Percentiles rank a stretch among this genome's conserved stretches.
These are phyloP conservation scores for Microcebus tavaratra DNA, from an alignment of 2,113 vertebrate species.

Conservation along the genomic window DNA sequence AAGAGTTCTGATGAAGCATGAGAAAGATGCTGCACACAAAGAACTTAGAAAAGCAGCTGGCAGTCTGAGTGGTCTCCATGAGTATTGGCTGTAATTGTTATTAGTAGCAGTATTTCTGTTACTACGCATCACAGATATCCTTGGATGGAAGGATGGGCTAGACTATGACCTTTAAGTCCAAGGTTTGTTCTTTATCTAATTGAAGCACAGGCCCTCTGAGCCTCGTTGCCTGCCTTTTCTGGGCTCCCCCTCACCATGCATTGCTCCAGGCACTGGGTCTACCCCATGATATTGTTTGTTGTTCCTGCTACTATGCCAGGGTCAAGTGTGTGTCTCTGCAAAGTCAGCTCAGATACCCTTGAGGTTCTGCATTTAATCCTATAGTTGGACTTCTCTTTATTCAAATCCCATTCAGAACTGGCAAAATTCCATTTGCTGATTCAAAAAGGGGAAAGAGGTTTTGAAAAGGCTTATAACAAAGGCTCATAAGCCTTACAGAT, in stretches of 20 bases:
- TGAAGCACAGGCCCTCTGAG: background rate
- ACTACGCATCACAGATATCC: background rate
- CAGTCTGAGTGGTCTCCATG: background rate
- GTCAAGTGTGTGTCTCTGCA: background rate
- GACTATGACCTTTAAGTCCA: background rate
- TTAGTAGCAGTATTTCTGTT: background rate
- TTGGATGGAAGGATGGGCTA: background rate
- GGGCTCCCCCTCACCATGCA: background rate
- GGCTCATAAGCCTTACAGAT: slow-evolving; percentile 79
- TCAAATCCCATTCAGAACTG: slow-evolving; percentile 69
- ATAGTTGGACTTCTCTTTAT: slow-evolving; percentile 68
- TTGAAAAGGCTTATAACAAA: slow-evolving; percentile 81
- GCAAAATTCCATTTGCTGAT: slow-evolving; percentile 75
- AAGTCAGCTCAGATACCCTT: background rate
- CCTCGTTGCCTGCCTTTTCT: background rate
- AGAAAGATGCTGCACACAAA: too few relatives aligned
- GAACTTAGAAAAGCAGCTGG: too few relatives aligned
- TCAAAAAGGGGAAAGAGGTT: slow-evolving; percentile 77
- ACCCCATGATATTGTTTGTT: background rate
- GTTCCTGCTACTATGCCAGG: background rate
- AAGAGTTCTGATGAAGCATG: background rate
- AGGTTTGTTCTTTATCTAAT: background rate
- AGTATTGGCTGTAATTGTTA: background rate
- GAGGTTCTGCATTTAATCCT: slow-evolving; percentile 54
- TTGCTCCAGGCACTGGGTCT: accelerated